These are phyloP conservation scores for Masticophis lateralis DNA, from an alignment of 2,797 vertebrate species.

Conservation along the genomic window DNA sequence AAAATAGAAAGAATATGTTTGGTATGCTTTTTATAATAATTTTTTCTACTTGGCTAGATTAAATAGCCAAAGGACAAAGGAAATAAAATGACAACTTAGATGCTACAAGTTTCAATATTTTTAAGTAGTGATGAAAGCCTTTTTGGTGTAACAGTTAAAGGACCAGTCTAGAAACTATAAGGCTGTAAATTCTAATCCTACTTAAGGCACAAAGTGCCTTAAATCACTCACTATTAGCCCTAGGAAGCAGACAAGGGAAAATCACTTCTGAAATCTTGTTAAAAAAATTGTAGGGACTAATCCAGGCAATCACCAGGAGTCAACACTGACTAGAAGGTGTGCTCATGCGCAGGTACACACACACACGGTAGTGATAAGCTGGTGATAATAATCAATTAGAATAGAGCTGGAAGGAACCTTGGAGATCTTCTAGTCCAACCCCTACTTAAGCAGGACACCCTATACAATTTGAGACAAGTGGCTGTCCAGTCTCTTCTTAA, in stretches of 20 bases:
- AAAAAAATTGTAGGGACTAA: not conserved
- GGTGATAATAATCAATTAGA: too few species aligned
- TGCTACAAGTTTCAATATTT: not conserved
- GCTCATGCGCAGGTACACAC: not conserved
- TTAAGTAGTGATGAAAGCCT: not conserved
- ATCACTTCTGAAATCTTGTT: not conserved
- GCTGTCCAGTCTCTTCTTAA: too few species aligned
- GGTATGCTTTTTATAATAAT: not conserved
- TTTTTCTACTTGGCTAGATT: not conserved
- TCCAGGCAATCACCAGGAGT: not conserved
- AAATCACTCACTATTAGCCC: not conserved
- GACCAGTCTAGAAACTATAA: not conserved
- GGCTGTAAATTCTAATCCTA: not conserved
- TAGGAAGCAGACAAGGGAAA: not conserved
- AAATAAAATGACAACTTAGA: not conserved
- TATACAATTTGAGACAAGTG: too few species aligned
- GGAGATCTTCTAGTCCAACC: too few species aligned
- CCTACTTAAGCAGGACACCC: too few species aligned
- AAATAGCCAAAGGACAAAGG: not conserved
- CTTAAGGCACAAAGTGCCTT: not conserved
- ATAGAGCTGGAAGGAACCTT: too few species aligned
- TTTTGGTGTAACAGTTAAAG: not conserved
- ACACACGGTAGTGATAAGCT: not conserved
- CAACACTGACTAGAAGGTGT: not conserved
- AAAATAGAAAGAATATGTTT: not conserved